Evolutionary conservation across 2,113 vertebrate species (phyloP).

Genomic region (Megaptera novaeangliae): DNA sequence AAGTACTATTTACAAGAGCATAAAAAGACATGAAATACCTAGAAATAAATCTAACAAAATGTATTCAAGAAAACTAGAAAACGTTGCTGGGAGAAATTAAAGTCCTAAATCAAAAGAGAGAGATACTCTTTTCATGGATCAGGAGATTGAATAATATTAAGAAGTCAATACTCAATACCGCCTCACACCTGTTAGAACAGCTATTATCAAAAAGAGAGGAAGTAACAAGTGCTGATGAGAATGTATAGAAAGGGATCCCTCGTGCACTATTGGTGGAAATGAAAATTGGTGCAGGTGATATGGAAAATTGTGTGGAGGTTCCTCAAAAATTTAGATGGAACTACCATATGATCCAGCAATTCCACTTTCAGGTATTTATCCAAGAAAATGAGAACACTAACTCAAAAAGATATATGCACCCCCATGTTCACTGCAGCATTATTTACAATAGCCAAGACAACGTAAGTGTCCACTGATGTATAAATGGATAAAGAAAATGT

Average conservation of each 20-base stretch:
- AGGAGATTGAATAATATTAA: constrained; percentile 10
- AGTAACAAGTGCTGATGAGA: not conserved
- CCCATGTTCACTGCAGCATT: not conserved
- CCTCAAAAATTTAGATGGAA: not conserved
- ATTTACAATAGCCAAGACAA: not conserved
- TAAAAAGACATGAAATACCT: not conserved
- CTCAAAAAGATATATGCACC: not conserved
- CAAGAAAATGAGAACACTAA: not conserved
- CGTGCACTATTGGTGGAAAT: not conserved
- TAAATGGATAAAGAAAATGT: no score
- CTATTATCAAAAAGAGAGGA: not conserved
- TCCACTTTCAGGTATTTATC: not conserved
- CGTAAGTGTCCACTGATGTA: no score
- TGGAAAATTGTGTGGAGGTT: not conserved
- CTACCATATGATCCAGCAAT: no score
- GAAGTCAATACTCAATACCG: not conserved
- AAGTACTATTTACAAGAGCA: not conserved
- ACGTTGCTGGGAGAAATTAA: not conserved
- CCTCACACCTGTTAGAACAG: not conserved
- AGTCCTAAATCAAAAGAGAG: not conserved
- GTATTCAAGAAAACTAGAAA: not conserved
- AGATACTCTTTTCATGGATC: not conserved
- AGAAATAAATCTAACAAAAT: constrained; percentile 6
- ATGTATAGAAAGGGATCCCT: not conserved
- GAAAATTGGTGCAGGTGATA: not conserved